phyloP scores from a whole-genome alignment of 2,888 invertebrate species.

The Liodrosophila aerea region DNA sequence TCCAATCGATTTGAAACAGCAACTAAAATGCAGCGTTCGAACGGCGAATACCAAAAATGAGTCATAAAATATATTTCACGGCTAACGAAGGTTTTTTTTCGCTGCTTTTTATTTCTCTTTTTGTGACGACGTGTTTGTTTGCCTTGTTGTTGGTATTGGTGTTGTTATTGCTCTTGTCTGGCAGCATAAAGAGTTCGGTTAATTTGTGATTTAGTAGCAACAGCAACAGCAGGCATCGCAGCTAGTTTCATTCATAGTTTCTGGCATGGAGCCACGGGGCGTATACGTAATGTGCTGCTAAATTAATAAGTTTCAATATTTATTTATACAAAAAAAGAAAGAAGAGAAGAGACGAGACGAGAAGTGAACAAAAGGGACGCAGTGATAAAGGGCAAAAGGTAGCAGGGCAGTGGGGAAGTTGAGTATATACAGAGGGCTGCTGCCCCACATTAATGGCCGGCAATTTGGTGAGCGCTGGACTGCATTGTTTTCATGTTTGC shows the following conservation, averaged over 20 bases:
- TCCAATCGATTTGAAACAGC: conserved; percentile 73
- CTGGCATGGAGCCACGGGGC: conserved; percentile 14
- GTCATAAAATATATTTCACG: conserved; percentile 59
- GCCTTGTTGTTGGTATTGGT: background rate
- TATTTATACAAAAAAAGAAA: conserved; percentile 24
- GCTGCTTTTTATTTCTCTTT: background rate
- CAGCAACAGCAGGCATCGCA: background rate
- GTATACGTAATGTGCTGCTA: conserved; percentile 43
- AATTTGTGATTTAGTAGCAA: background rate
- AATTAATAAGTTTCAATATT: conserved; percentile 46
- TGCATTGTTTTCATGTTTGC: conserved; percentile 68
- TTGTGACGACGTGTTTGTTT: background rate
- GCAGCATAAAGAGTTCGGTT: conserved; percentile 7
- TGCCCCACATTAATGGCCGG: conserved; percentile 65
- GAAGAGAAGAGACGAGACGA: background rate
- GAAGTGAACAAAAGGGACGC: background rate
- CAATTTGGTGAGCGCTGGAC: conserved; percentile 57
- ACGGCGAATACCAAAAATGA: conserved; percentile 34
- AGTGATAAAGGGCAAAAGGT: too few relatives aligned
- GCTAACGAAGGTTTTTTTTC: conserved; percentile 23
- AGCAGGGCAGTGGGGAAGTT: background rate
- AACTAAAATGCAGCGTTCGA: conserved; percentile 52
- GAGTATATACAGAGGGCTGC: conserved; percentile 32
- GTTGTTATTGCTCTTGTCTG: background rate
- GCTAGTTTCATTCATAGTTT: conserved; percentile 25